Conservation (phyloP, 2,888 invertebrate species). For the Parnassius glacialis region DNA sequence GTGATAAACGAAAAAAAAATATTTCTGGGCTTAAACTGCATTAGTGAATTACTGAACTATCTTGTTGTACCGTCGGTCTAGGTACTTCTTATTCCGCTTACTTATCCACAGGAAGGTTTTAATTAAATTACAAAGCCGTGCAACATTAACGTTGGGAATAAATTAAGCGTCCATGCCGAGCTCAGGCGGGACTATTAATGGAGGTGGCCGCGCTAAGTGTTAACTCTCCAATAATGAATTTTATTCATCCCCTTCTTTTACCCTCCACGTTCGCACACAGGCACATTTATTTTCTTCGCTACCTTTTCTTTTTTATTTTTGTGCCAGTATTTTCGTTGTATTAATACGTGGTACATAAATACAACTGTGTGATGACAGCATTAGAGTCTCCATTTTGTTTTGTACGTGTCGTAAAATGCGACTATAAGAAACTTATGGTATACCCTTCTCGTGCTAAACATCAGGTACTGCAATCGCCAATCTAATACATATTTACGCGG, state of each 20-base stretch:
- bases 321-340: constrained; percentile 8
- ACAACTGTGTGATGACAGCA: too few species aligned
- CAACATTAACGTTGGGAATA: constrained; percentile 38
- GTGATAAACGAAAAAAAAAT: not conserved
- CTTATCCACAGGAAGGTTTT: constrained; percentile 24
- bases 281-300: constrained; percentile 12
- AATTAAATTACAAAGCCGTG: constrained; percentile 25
- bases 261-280: constrained; percentile 14
- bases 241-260: constrained; percentile 47
- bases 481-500: too few species aligned
- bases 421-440: too few species aligned
- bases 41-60: constrained; percentile 10
- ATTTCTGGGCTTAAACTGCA: not conserved
- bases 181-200: constrained; percentile 39
- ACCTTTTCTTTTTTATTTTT: not conserved
- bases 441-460: too few species aligned
- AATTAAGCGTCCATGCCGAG: constrained; percentile 38
- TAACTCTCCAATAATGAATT: constrained; percentile 66
- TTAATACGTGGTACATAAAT: too few species aligned
- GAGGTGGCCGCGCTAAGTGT: constrained; percentile 51
- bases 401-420: too few species aligned
- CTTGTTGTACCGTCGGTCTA: constrained; percentile 8
- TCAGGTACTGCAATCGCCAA: too few species aligned
- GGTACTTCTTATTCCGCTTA: constrained; percentile 22
- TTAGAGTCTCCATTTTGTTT: too few species aligned